Conservation (phyloP, 2,888 invertebrate species). For the Clepsis dumicolana region DNA sequence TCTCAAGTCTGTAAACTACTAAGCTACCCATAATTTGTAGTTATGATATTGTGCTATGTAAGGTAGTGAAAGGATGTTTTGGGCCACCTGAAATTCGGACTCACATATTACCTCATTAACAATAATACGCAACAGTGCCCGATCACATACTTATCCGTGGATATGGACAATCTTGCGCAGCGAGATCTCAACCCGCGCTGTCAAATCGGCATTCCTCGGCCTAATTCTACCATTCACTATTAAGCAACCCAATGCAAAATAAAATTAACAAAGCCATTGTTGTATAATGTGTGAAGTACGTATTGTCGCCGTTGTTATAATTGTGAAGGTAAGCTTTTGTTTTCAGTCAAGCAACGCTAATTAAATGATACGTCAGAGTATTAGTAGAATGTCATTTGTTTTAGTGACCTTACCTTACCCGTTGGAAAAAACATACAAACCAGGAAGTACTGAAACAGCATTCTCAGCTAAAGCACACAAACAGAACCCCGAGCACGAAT, state of each 20-base stretch:
- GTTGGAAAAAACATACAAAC: too few species aligned
- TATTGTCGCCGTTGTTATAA: slow-evolving; percentile 11
- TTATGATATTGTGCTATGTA: too few species aligned
- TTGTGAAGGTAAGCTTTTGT: slow-evolving; percentile 23
- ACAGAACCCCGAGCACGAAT: too few species aligned
- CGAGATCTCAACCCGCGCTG: slow-evolving; percentile 15
- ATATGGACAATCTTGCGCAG: not conserved
- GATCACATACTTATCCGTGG: slow-evolving; percentile 1
- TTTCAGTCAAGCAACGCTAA: not conserved
- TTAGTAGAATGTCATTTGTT: not conserved
- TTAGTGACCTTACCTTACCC: not conserved
- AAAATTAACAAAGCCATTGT: slow-evolving; percentile 27
- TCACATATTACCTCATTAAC: too few species aligned
- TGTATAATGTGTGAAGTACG: slow-evolving; percentile 29
- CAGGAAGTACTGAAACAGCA: too few species aligned
- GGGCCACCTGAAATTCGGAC: too few species aligned
- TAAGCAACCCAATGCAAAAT: slow-evolving; percentile 26
- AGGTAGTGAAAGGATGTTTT: too few species aligned
- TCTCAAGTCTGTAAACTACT: too few species aligned
- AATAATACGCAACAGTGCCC: not conserved
- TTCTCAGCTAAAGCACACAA: too few species aligned
- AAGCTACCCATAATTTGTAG: too few species aligned
- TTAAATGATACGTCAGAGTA: not conserved
- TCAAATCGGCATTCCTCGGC: slow-evolving; percentile 33
- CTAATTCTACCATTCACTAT: slow-evolving; percentile 38